Base-by-base conservation (phyloP, 2,888 invertebrate genomes). In the Lordiphosa andalusiaca region DNA sequence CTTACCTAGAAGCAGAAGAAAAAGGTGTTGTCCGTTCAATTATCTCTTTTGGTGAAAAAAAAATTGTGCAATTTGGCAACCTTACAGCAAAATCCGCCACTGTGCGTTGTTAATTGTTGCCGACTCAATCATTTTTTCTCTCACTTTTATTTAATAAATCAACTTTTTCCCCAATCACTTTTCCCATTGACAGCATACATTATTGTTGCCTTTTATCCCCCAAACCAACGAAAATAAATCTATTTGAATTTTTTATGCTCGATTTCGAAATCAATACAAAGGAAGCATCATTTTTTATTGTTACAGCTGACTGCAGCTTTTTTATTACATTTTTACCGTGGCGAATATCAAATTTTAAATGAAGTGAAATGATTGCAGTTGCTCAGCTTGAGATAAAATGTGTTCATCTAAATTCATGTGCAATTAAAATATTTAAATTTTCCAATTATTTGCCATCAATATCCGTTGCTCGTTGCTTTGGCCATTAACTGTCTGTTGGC, bases 301-400 rank as follows among this genome's bases (percentile, higher is more conserved):
- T 40, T 52, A 47, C 71, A 68, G 66, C 52, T 71, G 66, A 63
- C 44, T 70, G 61, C 25, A 40, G 51, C 52, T 47, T 39, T 68
- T 65, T 64, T 68, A 67, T 81, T 73, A 71, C 63, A 65, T 67
- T 68, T 57, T 19, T 2, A 21, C 7, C 2, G 12, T 4, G 9
- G 19, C 7, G 30, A 39, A 13, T 16, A 16, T 16, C 16, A 16
- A 23, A 39, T 13, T 19, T 36, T 44, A 23, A 53, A 33, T 47
- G 12, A 19, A 12, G 21, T 0, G 12, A 19, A 66, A 51, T 57
- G 56, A 52, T 57, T 59, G 46, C 10, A 59, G 16, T 37, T 25
- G 41, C 16, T 30, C 39, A 52, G 53, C 41, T 16, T 16, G 16
- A 50, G 53, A 19, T 19, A 19, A 19, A 19, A n/a, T n/a, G 19